phyloP scores from a whole-genome alignment of 2,113 vertebrate species.

The Ictalurus furcatus region DNA sequence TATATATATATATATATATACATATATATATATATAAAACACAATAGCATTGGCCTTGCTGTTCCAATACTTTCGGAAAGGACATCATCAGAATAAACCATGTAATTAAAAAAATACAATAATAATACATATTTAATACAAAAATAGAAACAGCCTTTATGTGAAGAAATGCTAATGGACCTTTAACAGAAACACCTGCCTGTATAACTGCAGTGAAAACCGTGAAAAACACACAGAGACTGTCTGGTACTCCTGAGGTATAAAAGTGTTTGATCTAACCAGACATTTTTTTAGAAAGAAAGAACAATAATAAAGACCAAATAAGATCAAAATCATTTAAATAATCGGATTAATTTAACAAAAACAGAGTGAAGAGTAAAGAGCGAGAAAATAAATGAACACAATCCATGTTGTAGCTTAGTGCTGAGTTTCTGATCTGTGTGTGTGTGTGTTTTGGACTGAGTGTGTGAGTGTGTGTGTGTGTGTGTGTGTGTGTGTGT shows the following conservation, averaged over 20 bases:
- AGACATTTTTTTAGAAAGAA: neutral
- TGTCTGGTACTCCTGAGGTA: neutral
- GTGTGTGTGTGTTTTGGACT: slow-evolving; percentile 9
- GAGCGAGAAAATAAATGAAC: neutral
- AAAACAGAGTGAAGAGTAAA: neutral
- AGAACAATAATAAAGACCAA: neutral
- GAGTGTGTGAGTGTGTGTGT: neutral
- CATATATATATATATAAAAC: too few species aligned
- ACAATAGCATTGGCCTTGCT: too few species aligned
- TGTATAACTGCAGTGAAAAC: neutral
- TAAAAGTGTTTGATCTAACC: neutral
- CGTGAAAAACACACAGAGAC: neutral
- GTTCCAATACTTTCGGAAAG: too few species aligned
- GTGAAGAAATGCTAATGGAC: neutral
- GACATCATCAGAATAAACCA: neutral
- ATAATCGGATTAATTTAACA: neutral
- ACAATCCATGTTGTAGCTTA: neutral
- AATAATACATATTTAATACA: slow-evolving; percentile 1
- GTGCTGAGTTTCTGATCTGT: neutral
- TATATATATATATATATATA: too few species aligned
- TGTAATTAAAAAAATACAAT: neutral
- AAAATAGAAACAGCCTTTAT: slow-evolving; percentile 4
- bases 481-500: neutral
- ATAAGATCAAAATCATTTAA: neutral
- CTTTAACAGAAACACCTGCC: neutral